Evolutionary conservation across 2,113 vertebrate genomes (phyloP).

Genomic region (Micromys minutus): DNA sequence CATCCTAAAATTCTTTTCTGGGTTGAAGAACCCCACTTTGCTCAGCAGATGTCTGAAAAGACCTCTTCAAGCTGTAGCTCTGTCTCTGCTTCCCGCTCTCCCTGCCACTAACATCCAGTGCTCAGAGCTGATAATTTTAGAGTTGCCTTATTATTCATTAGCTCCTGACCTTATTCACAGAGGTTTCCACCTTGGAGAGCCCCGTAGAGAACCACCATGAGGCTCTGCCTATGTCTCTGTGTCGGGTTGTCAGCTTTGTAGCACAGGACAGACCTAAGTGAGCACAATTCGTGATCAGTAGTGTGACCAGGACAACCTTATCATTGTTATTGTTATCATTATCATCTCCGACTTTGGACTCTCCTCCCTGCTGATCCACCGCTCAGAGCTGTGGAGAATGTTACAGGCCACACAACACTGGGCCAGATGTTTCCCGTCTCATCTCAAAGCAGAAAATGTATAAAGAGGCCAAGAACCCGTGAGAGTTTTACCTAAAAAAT

Average conservation of each 20-base stretch:
- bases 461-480: background rate
- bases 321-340: no score
- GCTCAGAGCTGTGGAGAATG: background rate
- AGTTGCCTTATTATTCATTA: background rate
- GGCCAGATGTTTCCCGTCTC: background rate
- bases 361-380: background rate
- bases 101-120: background rate
- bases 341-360: background rate
- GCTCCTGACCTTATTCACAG: background rate
- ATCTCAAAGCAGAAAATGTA: background rate
- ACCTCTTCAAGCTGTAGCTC: background rate
- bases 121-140: constrained; percentile 5
- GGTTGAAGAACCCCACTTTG: background rate
- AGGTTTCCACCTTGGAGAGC: background rate
- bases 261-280: background rate
- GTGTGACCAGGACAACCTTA: background rate
- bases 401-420: background rate
- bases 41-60: background rate
- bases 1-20: background rate
- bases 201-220: background rate
- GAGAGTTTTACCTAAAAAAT: background rate
- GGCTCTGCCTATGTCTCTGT: background rate
- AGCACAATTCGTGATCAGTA: no score
- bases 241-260: background rate
- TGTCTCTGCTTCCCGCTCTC: background rate